Base-by-base conservation (phyloP, 2,888 invertebrate genomes). In the Caenorhabditis macrosperma region DNA sequence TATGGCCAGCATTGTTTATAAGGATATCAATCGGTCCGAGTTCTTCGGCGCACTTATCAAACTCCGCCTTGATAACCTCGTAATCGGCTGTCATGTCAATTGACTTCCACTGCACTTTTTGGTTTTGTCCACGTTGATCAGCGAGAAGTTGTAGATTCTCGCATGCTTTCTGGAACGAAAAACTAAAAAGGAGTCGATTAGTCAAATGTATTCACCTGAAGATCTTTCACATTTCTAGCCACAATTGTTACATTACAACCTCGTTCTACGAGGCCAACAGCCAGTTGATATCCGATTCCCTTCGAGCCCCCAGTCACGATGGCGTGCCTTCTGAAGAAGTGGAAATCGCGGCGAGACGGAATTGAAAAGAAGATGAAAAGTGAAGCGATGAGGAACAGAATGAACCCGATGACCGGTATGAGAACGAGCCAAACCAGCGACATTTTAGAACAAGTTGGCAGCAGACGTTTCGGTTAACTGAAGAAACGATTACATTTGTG, bases 201-300 rank as follows among this genome's bases (percentile, higher is more conserved):
- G 15, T 10, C 33, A 50, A 17, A n/a, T 28, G 20, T 6, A 33
- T 5, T 17, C 12, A 76, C 74, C 72, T 82, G 46, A 93, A 3
- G 91, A 91, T 33, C 93, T 92, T 94, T 93, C 67, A 92, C 91
- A 90, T 96, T 94, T 88, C 98, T 93, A 0, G 97, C 97, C 81
- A 97, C 93, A 63, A 98, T 93, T 0, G 97, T 96, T 1, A 98
- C 95, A 92, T 95, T 93, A 4, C 96, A 96, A 30, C 97, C 97
- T 86, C 93, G 92, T 88, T 74, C 63, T 7, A 90, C 44, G n/a
- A 90, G 81, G 17, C 88, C 84, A 20, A 63, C 59, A 7, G 88
- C 90, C 12, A 90, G 48, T 54, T 85, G 84, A 38, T 84, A 86
- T 2, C 90, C 90, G 61, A 90, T 90, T 48, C 90, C 90, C 61